Evolutionary conservation across 1,140 invertebrate genomes (phyloP).

Genomic region (Diuraphis noxia): DNA sequence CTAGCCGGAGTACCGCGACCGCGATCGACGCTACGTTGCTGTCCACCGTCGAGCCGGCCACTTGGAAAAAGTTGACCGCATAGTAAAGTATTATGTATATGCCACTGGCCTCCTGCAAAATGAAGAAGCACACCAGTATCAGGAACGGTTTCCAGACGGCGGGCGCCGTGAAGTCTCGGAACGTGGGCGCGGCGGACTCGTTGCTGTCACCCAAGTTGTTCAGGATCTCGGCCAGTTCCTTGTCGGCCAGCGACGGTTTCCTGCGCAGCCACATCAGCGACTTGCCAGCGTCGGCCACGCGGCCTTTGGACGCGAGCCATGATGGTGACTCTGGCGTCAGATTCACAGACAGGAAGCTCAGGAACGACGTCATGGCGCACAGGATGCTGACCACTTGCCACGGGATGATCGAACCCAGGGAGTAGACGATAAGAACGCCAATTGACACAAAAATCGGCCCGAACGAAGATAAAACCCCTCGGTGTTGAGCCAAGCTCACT

Average conservation of each 20-base stretch:
- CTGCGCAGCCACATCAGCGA: conserved; percentile 66
- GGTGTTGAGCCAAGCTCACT: conserved; percentile 58
- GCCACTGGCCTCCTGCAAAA: conserved; percentile 72
- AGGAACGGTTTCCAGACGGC: conserved; percentile 69
- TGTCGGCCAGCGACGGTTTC: conserved; percentile 64
- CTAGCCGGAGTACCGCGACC: conserved; percentile 70
- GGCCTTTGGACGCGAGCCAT: conserved; percentile 65
- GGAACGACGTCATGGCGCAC: conserved; percentile 56
- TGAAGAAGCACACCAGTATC: conserved; percentile 68
- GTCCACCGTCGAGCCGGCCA: conserved; percentile 69
- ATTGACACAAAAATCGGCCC: conserved; percentile 64
- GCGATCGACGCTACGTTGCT: conserved; percentile 74
- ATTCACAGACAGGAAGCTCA: conserved; percentile 64
- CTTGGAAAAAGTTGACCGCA: conserved; percentile 71
- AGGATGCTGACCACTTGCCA: conserved; percentile 59
- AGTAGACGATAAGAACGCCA: conserved; percentile 64
- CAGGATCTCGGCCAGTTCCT: conserved; percentile 65
- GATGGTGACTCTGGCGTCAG: conserved; percentile 73
- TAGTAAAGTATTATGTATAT: conserved; percentile 80
- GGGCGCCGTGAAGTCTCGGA: conserved; percentile 58
- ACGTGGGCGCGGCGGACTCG: not conserved
- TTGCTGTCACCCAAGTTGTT: conserved; percentile 56
- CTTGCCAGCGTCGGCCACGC: conserved; percentile 64
- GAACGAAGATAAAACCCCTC: conserved; percentile 58
- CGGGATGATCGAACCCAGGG: conserved; percentile 60